Evolutionary conservation across 2,797 vertebrate genomes (phyloP), one percentile per base, ranked within the genome.

Genomic region (Buceros bicornis): DNA sequence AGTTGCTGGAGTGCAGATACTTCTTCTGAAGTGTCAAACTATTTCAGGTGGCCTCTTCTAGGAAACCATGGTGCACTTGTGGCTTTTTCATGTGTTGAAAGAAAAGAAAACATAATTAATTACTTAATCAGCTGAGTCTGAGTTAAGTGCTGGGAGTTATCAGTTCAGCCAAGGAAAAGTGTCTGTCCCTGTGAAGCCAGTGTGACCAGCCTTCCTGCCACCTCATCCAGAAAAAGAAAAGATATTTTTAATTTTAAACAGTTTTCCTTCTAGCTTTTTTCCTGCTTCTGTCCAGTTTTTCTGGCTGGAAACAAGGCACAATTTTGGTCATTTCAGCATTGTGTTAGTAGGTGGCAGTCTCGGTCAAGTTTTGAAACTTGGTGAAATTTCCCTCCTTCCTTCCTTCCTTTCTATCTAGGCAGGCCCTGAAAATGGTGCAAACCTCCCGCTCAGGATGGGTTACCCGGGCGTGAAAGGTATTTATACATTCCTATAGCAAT

Each of bases 321-420:
- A 18, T 43, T 78, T 17, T 11, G 65, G 87, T 90, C 25, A 89
- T 96, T 98, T 90, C 97, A 87, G 45, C 64, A 60, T 43, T 2
- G 0, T 33, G 89, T 65, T 20, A 95, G 86, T 96, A 98, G 98
- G 94, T 98, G 98, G 98, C 98, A 98, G 97, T 96, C 97, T 98
- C 70, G 94, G 84, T 82, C 96, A 97, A 85, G 93, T 95, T 98
- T 98, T 98, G 90, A 87, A 89, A 81, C 25, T 28, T 4, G 5
- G 50, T 33, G 83, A 58, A 47, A 37, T 69, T 69, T 77, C 35
- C 72, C 43, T 56, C 29, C 69, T 42, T 43, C 57, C 43, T 80
- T 57, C n/a, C 40, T 26, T 5, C 33, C 33, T 33, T 33, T 33
- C 33, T 40, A 40, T 40, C 37, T 40, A 19, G 13, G 8, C 0